Base-by-base conservation (phyloP, 2,113 vertebrate genomes). In the Hyaena hyaena region DNA sequence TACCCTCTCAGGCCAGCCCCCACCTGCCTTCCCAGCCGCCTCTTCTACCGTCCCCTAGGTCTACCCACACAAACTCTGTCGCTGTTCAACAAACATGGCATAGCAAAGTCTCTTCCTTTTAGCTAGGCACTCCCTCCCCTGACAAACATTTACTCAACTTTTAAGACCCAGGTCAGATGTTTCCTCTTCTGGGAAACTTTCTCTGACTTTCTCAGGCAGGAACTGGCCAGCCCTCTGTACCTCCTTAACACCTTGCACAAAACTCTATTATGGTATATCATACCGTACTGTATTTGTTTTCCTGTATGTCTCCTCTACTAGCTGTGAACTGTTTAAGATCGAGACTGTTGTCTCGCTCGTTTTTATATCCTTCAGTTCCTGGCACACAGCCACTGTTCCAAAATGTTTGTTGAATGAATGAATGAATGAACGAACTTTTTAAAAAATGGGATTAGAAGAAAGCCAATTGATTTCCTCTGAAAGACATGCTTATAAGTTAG, bases 131-230 rank as follows among this genome's bases (percentile, higher is more conserved):
- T 74, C 82, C 61, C n/a, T 82, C 33, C 80, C 45, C 35, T 96
- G 26, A 24, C 19, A 94, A 92, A 96, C 69, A 92, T 90, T 97
- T 88, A 94, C 61, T 96, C 71, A 61, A 6, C 92, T 88, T 93
- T 90, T 81, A 94, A 82, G 83, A 90, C 66, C 76, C 80, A 69
- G 39, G n/a, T 92, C 87, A 84, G 83, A 53, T 65, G 6, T 74
- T 87, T 79, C 26, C 39, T 82, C 14, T 31, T 26, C 63, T 80
- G 66, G 24, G 65, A 94, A 65, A 53, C 26, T 92, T 77, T 88
- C 69, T 66, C 55, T 63, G 6, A 95, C 82, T 88, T 31, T 90
- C 71, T 45, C 19, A 77, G 63, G 71, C 82, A 96, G 76, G 21
- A 48, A 53, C 55, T 88, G 35, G 65, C 55, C 33, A 10, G 28